These are phyloP conservation scores for Perithous albicinctus DNA, from an alignment of 2,888 invertebrate species.

Conservation along the genomic window DNA sequence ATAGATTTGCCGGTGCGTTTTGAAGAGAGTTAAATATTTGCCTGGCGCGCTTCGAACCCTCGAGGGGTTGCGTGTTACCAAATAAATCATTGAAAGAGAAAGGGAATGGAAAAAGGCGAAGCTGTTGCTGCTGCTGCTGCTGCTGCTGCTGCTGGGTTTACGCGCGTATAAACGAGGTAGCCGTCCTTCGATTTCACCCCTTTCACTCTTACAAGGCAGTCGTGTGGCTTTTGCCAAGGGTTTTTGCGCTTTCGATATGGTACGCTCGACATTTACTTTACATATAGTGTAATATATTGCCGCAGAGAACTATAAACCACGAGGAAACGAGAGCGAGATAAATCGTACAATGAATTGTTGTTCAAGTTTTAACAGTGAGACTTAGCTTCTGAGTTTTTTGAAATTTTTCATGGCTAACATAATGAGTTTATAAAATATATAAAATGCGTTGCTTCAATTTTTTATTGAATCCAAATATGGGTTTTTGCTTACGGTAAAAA, in stretches of 20 bases:
- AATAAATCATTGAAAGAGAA: slow-evolving; percentile 51
- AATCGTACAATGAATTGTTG: not conserved
- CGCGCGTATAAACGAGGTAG: slow-evolving; percentile 39
- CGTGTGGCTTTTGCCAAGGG: slow-evolving; percentile 29
- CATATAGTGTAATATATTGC: slow-evolving; percentile 17
- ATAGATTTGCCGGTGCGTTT: slow-evolving; percentile 26
- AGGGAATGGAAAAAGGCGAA: slow-evolving; percentile 14
- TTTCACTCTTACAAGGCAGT: slow-evolving; percentile 41
- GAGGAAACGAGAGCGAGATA: slow-evolving; percentile 1
- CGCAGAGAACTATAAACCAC: slow-evolving; percentile 7
- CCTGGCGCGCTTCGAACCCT: slow-evolving; percentile 18
- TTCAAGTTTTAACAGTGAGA: not conserved
- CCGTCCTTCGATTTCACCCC: slow-evolving; percentile 54
- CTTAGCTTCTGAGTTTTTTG: not conserved
- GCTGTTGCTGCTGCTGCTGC: not conserved
- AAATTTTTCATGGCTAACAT: not conserved
- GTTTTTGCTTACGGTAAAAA: too few species aligned
- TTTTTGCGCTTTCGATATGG: slow-evolving; percentile 52
- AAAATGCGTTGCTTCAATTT: too few species aligned
- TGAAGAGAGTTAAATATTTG: slow-evolving; percentile 42
- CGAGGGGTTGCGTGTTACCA: slow-evolving; percentile 15
- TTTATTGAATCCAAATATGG: too few species aligned
- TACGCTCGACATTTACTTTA: slow-evolving; percentile 43
- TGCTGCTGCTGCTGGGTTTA: slow-evolving; percentile 14
- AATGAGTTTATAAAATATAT: not conserved